These are phyloP conservation scores for Melanaphis sacchari DNA, from an alignment of 1,140 invertebrate species.

Conservation along the genomic window DNA sequence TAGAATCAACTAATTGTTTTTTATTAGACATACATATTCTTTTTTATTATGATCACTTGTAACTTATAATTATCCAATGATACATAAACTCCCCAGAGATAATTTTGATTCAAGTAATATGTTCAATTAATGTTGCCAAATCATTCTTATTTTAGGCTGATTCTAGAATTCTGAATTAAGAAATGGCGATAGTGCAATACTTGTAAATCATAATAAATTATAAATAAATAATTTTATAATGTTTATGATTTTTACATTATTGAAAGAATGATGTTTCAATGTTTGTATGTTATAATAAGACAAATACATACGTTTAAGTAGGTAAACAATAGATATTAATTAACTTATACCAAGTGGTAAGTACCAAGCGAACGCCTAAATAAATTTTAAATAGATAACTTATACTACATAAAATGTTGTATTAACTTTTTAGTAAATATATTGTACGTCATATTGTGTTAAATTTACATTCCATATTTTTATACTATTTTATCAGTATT, in stretches of 20 bases:
- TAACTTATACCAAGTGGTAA: no score
- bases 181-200: not conserved
- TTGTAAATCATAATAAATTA: not conserved
- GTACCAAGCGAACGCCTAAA: no score
- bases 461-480: not conserved
- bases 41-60: not conserved
- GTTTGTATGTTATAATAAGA: not conserved
- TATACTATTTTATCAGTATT: not conserved
- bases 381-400: not conserved
- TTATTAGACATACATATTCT: not conserved
- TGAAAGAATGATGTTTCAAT: not conserved
- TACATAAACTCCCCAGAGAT: not conserved
- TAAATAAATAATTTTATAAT: not conserved
- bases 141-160: not conserved
- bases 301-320: no score
- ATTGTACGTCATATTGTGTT: not conserved
- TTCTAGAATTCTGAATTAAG: not conserved
- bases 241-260: no score
- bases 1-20: not conserved
- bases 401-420: not conserved
- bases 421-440: not conserved
- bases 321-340: not conserved
- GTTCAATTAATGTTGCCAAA: not conserved
- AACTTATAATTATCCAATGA: not conserved
- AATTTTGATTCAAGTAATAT: not conserved